Evolutionary conservation across 2,888 invertebrate genomes (phyloP).

Genomic region (Tipula unca): DNA sequence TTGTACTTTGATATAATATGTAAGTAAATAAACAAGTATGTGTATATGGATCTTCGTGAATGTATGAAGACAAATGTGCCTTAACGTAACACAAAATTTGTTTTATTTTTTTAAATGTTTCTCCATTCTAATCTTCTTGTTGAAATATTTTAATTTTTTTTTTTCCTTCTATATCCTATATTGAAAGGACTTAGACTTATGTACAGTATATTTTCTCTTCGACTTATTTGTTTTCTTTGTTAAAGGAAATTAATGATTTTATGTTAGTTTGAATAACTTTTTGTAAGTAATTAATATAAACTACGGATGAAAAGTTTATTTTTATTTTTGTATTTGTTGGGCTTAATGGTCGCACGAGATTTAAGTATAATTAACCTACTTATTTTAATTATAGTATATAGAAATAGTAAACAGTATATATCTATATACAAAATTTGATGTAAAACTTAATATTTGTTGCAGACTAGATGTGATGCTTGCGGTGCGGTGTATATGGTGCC

Average conservation of each 20-base stretch:
- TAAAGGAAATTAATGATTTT: background rate
- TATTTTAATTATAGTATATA: background rate
- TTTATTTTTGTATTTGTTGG: background rate
- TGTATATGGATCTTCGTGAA: no score
- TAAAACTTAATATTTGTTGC: no score
- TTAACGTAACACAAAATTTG: background rate
- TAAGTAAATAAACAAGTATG: background rate
- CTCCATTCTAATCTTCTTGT: background rate
- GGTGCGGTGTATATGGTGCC: no score
- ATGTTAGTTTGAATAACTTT: background rate
- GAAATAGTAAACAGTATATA: no score
- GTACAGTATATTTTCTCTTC: background rate
- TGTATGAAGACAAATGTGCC: background rate
- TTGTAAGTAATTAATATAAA: background rate
- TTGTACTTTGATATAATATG: no score
- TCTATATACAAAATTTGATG: no score
- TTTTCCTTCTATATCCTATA: background rate
- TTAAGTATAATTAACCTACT: background rate
- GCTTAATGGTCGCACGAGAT: background rate
- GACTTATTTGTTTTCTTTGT: background rate
- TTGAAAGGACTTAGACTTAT: background rate
- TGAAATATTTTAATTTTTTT: background rate
- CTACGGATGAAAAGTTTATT: background rate
- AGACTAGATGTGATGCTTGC: no score
- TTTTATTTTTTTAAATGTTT: background rate